phyloP scores from a whole-genome alignment of 2,113 vertebrate species.

The Percopsis transmontana region DNA sequence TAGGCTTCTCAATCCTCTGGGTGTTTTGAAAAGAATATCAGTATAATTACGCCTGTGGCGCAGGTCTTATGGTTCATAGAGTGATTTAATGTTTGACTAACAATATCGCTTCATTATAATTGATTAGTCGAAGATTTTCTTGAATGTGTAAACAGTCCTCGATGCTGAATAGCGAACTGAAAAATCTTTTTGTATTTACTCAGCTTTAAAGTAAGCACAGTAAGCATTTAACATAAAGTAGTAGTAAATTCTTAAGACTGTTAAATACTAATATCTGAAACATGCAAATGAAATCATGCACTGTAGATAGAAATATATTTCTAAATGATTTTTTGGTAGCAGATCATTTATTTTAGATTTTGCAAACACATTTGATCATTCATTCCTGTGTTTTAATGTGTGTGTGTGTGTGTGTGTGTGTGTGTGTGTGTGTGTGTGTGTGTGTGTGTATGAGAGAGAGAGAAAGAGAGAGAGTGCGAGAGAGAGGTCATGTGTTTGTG shows the following conservation, averaged over 20 bases:
- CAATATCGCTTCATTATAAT: constrained; percentile 55
- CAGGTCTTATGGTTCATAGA: constrained; percentile 48
- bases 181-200: constrained; percentile 33
- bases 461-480: not conserved
- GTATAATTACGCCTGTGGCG: constrained; percentile 50
- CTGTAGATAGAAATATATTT: constrained; percentile 27
- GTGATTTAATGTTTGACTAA: constrained; percentile 55
- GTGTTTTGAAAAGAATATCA: constrained; percentile 57
- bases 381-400: not conserved
- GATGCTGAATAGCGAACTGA: constrained; percentile 23
- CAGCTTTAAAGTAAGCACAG: no score
- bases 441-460: not conserved
- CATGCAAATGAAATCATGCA: constrained; percentile 18
- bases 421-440: constrained; percentile 4
- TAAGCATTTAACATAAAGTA: constrained; percentile 2
- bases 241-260: constrained; percentile 2
- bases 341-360: no score
- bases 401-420: constrained; percentile 18
- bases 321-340: not conserved
- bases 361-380: no score
- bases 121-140: constrained; percentile 33
- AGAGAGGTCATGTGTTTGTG: constrained; percentile 23
- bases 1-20: constrained; percentile 48
- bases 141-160: constrained; percentile 40
- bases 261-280: constrained; percentile 25